A percentile compares a stretch with the other conserved stretches of the same genome.
Conservation (phyloP, 1,140 invertebrate species). For the Drosophila littoralis region DNA sequence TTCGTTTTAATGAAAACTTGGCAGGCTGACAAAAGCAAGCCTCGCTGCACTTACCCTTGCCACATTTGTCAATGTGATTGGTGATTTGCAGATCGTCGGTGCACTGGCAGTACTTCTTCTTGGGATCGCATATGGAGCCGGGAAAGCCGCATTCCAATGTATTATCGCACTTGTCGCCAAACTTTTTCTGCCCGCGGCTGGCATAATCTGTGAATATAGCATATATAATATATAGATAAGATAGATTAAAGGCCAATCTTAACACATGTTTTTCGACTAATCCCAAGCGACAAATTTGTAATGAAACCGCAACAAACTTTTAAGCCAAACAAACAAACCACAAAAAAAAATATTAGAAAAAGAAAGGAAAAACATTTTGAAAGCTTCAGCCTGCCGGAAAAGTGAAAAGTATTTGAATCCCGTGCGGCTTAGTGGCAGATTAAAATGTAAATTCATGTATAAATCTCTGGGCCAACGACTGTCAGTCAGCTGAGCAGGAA, state of each 20-base stretch:
- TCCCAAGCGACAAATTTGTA: constrained; percentile 71
- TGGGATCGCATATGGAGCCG: constrained; percentile 89
- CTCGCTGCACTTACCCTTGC: constrained; percentile 87
- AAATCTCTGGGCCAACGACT: constrained; percentile 39
- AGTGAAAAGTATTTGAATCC: constrained; percentile 63
- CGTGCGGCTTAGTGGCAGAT: constrained; percentile 70
- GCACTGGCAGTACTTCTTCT: constrained; percentile 89
- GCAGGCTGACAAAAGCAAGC: constrained; percentile 63
- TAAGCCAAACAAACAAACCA: constrained; percentile 46
- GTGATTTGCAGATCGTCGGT: constrained; percentile 89
- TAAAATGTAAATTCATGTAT: constrained; percentile 78
- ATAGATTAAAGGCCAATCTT: constrained; percentile 16
- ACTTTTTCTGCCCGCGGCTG: constrained; percentile 86
- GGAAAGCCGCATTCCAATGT: constrained; percentile 90
- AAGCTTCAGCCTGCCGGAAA: constrained; percentile 14
- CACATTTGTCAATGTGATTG: constrained; percentile 94
- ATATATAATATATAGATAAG: constrained; percentile 18
- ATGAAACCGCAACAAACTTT: constrained; percentile 66
- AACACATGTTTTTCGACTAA: constrained; percentile 50
- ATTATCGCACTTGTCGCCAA: constrained; percentile 89
- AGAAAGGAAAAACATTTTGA: constrained; percentile 9
- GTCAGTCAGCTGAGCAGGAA: constrained; percentile 16
- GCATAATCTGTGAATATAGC: constrained; percentile 81
- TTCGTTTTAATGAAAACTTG: constrained; percentile 76
- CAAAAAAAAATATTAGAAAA: constrained; percentile 5